Evolutionary conservation across 2,888 invertebrate genomes (phyloP).

Genomic region (Tridacna crocea): DNA sequence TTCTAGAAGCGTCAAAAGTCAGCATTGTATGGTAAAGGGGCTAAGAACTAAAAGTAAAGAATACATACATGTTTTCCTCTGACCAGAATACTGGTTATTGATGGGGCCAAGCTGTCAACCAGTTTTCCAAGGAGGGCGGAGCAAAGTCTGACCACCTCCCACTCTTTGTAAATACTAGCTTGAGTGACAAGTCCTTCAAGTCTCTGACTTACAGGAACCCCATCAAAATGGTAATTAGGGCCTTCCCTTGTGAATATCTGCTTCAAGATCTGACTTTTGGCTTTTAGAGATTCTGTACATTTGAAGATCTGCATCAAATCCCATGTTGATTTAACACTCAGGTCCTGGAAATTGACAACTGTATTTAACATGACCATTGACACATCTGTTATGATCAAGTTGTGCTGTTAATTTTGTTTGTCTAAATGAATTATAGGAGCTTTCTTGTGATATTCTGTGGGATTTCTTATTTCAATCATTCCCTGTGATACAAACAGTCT

Average conservation of each 20-base stretch:
- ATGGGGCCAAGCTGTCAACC: slow-evolving; percentile 99
- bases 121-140: slow-evolving; percentile 96
- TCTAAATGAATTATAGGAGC: no score
- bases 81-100: slow-evolving; percentile 98
- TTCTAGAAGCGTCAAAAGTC: no score
- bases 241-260: slow-evolving; percentile 93
- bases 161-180: slow-evolving; percentile 79
- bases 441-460: no score
- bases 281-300: slow-evolving; percentile 89
- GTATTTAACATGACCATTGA: no score
- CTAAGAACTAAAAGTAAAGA: no score
- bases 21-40: no score
- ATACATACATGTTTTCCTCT: slow-evolving; percentile 95
- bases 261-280: slow-evolving; percentile 93
- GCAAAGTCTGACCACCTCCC: slow-evolving; percentile 95
- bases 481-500: no score
- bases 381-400: no score
- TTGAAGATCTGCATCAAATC: slow-evolving; percentile 91
- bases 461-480: no score
- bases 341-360: slow-evolving; percentile 83
- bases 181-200: slow-evolving; percentile 84
- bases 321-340: slow-evolving; percentile 88
- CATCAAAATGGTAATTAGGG: slow-evolving; percentile 90
- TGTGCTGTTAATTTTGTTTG: no score
- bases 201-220: slow-evolving; percentile 82